These are phyloP conservation scores for Mercenaria mercenaria DNA, from an alignment of 1,140 invertebrate genomes.

Conservation along the genomic window DNA sequence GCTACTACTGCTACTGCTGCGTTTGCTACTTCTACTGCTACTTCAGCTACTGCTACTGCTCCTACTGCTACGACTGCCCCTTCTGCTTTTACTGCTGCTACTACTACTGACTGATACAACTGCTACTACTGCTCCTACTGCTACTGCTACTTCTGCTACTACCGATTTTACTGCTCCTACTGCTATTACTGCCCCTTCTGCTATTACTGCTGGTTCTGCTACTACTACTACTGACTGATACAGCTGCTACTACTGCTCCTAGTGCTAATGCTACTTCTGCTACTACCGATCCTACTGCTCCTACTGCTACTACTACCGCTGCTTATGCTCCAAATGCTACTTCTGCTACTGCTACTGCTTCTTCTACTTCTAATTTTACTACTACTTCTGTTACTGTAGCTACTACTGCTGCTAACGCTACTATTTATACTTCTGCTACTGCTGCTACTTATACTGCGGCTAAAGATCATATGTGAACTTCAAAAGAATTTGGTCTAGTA, in stretches of 20 bases:
- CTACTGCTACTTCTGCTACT: conserved; percentile 50
- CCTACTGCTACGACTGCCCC: too few species aligned
- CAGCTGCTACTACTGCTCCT: conserved; percentile 49
- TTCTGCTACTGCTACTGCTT: conserved; percentile 55
- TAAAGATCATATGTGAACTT: too few species aligned
- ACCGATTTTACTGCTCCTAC: conserved; percentile 45
- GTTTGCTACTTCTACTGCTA: too few species aligned
- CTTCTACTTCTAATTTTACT: too few species aligned
- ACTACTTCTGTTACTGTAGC: conserved; percentile 47
- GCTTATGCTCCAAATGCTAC: conserved; percentile 52
- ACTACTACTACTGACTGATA: conserved; percentile 56
- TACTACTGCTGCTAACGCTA: conserved; percentile 49
- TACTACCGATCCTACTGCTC: conserved; percentile 55
- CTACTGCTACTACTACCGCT: conserved; percentile 52
- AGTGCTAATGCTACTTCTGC: conserved; percentile 40
- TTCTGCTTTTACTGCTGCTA: too few species aligned
- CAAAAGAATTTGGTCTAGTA: too few species aligned
- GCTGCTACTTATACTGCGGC: too few species aligned
- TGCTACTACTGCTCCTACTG: too few species aligned
- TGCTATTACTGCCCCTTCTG: conserved; percentile 49
- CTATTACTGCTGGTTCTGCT: conserved; percentile 55
- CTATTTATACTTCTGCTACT: conserved; percentile 51
- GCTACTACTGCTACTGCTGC: too few species aligned
- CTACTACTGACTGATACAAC: too few species aligned
- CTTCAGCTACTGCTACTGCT: too few species aligned